Evolutionary conservation across 2,888 invertebrate species (phyloP), one percentile per base, ranked within the genome.

Genomic region (Copidosoma aretas): DNA sequence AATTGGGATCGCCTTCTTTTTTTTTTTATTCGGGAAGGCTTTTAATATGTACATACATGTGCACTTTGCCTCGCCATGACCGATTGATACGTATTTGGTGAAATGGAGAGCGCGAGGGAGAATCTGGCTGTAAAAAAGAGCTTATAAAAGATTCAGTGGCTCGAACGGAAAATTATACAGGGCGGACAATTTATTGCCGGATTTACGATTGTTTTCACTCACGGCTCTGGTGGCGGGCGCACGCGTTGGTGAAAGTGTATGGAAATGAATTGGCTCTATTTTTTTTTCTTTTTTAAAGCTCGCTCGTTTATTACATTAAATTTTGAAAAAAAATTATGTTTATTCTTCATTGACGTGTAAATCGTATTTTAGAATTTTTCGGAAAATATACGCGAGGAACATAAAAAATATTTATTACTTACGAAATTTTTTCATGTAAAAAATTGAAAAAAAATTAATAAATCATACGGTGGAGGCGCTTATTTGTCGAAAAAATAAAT

Each of bases 71-170:
- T 65, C 53, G 43, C 43, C 8, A 8, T 53, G 43, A 63, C 52
- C 53, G 53, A 60, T 59, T 65, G 64, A 53, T 59, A 53, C 59
- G 46, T 60, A 59, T 24, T 60, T n/a, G 12, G 10, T 64, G 21
- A 10, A 22, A 21, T 2, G 24, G 25, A 19, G 22, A 17, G 15
- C 15, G 25, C 19, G 25, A 49, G 25, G 19, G 19, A 25, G 49
- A 49, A 5, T 41, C 14, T 4, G 43, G 41, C 19, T 25, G 52
- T 51, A 59, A 64, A 64, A 64, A 56, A 59, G n/a, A 58, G 58
- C 52, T 65, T 65, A 65, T 65, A 59, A 65, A 65, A 65, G 60
- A 65, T 65, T 65, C 65, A 60, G 59, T 39, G 65, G 54, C 19
- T 32, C 46, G 53, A 64, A 64, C 58, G 53, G 46, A 25, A 54